Evolutionary conservation across 2,113 vertebrate species (phyloP).

Genomic region (Cyanoderma ruficeps): DNA sequence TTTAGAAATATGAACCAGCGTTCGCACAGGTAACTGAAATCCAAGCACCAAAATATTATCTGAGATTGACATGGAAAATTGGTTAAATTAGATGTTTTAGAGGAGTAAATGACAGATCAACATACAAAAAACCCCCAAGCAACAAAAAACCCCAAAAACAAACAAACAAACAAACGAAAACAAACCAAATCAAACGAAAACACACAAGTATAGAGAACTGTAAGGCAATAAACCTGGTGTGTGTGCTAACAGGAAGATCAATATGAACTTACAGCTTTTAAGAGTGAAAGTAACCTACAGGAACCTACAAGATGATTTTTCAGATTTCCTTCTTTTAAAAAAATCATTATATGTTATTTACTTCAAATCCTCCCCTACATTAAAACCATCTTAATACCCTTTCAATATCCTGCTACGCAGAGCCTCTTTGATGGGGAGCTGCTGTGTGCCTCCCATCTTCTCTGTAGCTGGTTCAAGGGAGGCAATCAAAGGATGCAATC

Average conservation of each 20-base stretch:
- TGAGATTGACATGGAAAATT: background rate
- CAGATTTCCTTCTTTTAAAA: slow-evolving; percentile 37
- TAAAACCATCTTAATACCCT: slow-evolving; percentile 48
- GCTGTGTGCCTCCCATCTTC: background rate
- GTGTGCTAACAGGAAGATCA: slow-evolving; percentile 15
- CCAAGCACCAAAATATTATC: background rate
- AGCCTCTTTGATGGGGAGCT: slow-evolving; percentile 9
- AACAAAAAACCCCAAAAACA: too few species aligned
- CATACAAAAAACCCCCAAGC: background rate
- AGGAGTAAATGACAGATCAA: background rate
- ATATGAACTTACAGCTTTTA: slow-evolving; percentile 17
- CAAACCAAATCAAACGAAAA: background rate
- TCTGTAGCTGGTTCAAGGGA: slow-evolving; percentile 39
- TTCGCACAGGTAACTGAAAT: background rate
- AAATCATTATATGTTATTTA: slow-evolving; percentile 43
- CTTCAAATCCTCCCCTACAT: slow-evolving; percentile 33
- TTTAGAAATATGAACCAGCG: background rate
- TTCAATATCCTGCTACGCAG: slow-evolving; percentile 14
- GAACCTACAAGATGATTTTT: slow-evolving; percentile 23
- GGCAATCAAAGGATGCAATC: slow-evolving; percentile 36
- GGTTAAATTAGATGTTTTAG: background rate
- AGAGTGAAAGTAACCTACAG: slow-evolving; percentile 20
- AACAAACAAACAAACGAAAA: too few species aligned
- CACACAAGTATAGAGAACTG: background rate
- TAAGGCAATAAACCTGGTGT: background rate